A percentile compares a stretch with the other conserved stretches of the same genome.
phyloP scores from a whole-genome alignment of 2,797 vertebrate genomes.

The Pipistrellus kuhlii region DNA sequence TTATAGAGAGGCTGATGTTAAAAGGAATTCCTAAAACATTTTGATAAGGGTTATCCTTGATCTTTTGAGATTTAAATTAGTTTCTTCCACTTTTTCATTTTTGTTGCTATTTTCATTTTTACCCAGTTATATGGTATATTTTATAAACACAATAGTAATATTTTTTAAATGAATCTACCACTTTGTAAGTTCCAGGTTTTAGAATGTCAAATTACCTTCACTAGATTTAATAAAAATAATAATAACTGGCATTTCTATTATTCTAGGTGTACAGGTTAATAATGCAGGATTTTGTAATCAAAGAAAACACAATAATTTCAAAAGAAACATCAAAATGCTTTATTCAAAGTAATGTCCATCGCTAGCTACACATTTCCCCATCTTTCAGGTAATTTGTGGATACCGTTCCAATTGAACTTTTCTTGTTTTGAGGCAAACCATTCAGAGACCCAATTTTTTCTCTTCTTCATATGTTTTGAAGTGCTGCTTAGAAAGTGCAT shows the following conservation, averaged over 20 bases:
- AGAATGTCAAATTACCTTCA: conserved; percentile 10
- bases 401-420: too few relatives aligned
- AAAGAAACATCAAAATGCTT: too few relatives aligned
- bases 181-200: conserved; percentile 27
- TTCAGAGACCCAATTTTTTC: too few relatives aligned
- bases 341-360: too few relatives aligned
- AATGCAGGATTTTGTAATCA: too few relatives aligned
- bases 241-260: not conserved
- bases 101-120: conserved; percentile 41
- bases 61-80: conserved; percentile 4
- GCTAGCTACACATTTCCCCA: too few relatives aligned
- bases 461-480: too few relatives aligned
- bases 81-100: conserved; percentile 17
- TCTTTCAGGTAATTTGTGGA: too few relatives aligned
- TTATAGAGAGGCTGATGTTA: not conserved
- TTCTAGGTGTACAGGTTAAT: too few relatives aligned
- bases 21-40: conserved; percentile 20
- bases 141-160: not conserved
- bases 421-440: too few relatives aligned
- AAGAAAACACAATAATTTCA: too few relatives aligned
- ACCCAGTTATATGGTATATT: not conserved
- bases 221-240: conserved; percentile 48
- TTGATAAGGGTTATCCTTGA: not conserved
- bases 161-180: not conserved
- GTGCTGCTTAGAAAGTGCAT: too few relatives aligned